Base-by-base conservation (phyloP, 2,888 invertebrate genomes). In the Kuschelorhynchus macadamiae region DNA sequence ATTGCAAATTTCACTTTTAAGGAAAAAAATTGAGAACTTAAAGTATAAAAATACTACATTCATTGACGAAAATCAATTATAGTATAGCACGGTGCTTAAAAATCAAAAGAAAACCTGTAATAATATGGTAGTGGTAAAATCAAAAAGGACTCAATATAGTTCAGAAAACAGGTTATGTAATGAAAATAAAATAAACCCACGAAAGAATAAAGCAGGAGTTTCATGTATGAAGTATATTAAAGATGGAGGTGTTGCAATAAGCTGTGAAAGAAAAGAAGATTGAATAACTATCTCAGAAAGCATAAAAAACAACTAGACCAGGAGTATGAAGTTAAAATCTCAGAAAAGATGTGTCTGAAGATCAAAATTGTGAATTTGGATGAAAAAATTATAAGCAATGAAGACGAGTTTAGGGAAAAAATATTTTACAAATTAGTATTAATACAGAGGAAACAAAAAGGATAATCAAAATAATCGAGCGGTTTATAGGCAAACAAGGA, bases 141-240 rank as follows among this genome's bases (percentile, higher is more conserved):
- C 25, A 3, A 25, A 25, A 25, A 25, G 7, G 7, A 7, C 7
- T 25, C 25, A 25, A 25, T 3, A 25, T 25, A 25, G 25, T 25
- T 25, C 25, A 25, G 7, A 25, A 25, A 3, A 2, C 0, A n/a
- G 12, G 25, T 8, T 16, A 25, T 53, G 25, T 62, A n/a, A 3
- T 18, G 9, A 46, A 8, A 2, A 46, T 20, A 46, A 46, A 7
- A 3, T 17, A 20, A 8, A 46, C 72, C 77, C 75, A 73, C 73
- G 70, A 69, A 60, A 67, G 7, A 50, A 30, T 16, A 59, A 21
- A 17, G 70, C 49, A 18, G 71, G 77, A 76, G 77, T 77, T 76
- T 65, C 74, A 78, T 75, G 78, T 77, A 46, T 46, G 46, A 46
- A 46, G 20, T 46, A 11, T 21, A 18, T 46, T 2, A 46, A 46